phyloP scores from a whole-genome alignment of 1,140 invertebrate species.

The Neocloeon triangulifer region DNA sequence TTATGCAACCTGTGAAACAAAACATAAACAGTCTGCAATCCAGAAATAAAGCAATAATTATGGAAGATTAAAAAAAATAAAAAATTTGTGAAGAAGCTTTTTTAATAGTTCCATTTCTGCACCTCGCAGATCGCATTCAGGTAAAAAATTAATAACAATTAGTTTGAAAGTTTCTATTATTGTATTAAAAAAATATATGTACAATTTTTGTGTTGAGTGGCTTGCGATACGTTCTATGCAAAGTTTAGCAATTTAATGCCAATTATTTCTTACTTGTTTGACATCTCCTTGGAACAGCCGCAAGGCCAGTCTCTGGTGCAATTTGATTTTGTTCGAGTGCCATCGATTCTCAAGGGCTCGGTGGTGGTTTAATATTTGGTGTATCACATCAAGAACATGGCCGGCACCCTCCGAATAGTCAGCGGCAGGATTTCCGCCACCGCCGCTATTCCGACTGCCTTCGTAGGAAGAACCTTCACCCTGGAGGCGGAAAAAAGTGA shows the following conservation, averaged over 20 bases:
- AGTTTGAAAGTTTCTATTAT: not conserved
- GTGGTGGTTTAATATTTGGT: slow-evolving; percentile 86
- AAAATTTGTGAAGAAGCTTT: too few species aligned
- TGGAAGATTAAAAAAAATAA: too few species aligned
- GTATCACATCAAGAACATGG: slow-evolving; percentile 72
- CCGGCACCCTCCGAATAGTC: slow-evolving; percentile 88
- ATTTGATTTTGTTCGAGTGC: slow-evolving; percentile 78
- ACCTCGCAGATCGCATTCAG: too few species aligned
- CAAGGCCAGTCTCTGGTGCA: slow-evolving; percentile 81
- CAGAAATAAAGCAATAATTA: too few species aligned
- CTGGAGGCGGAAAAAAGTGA: too few species aligned
- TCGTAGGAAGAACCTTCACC: slow-evolving; percentile 8
- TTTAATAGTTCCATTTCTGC: too few species aligned
- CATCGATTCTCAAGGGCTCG: slow-evolving; percentile 78
- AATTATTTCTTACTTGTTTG: slow-evolving; percentile 33
- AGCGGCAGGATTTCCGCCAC: slow-evolving; percentile 56
- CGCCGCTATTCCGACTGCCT: slow-evolving; percentile 16
- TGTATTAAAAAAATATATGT: not conserved
- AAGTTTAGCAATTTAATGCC: not conserved
- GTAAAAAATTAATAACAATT: too few species aligned
- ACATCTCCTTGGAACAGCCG: slow-evolving; percentile 90
- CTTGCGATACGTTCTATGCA: not conserved
- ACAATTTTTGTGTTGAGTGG: not conserved
- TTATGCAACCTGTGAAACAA: too few species aligned
- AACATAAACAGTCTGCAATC: too few species aligned